These are phyloP conservation scores for Anniella stebbinsi DNA, from an alignment of 2,797 vertebrate genomes.

Conservation along the genomic window DNA sequence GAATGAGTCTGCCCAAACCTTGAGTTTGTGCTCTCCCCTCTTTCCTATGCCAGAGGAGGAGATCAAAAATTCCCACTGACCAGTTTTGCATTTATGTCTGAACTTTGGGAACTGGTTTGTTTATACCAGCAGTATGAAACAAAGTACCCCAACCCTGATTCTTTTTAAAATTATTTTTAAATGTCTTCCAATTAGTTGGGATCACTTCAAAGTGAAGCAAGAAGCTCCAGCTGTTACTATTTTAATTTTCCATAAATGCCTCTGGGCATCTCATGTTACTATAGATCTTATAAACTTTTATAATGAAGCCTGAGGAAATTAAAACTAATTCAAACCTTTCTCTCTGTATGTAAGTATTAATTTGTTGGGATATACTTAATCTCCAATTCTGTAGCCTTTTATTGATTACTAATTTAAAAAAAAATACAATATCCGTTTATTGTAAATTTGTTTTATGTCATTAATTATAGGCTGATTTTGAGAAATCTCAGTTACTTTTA, in stretches of 20 bases:
- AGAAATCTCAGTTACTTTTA: not conserved
- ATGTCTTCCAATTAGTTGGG: no score
- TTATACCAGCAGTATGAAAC: not conserved
- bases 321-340: not conserved
- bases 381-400: conserved; percentile 18
- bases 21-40: not conserved
- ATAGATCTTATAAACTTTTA: not conserved
- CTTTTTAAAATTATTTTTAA: no score
- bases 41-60: not conserved
- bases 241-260: no score
- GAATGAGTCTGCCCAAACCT: not conserved
- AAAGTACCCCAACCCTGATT: no score
- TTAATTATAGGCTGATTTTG: conserved; percentile 11
- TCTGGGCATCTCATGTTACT: not conserved
- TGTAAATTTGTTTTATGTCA: not conserved
- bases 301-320: not conserved
- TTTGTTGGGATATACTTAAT: conserved; percentile 6
- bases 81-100: not conserved
- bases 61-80: not conserved
- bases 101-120: not conserved
- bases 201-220: no score
- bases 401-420: conserved; percentile 1
- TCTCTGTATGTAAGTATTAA: conserved; percentile 4
- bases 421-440: not conserved
- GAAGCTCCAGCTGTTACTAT: no score